Base-by-base conservation (phyloP, 2,113 vertebrate genomes). In the Mus pahari region DNA sequence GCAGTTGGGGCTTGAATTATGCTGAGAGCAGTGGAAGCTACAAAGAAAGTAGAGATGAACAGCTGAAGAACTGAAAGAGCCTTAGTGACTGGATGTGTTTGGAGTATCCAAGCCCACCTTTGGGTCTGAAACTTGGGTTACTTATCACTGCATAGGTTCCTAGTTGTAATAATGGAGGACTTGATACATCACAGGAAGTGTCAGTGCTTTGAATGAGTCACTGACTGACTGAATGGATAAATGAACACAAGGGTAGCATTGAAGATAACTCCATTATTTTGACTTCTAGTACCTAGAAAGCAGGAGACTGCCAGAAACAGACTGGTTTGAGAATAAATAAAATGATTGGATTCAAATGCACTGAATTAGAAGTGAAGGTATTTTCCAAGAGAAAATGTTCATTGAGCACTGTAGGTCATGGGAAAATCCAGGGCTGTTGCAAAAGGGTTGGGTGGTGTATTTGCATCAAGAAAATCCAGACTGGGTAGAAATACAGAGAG, bases 1-100 rank as follows among this genome's bases (percentile, higher is more conserved):
- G 22, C 26, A 2, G 12, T 42, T 26, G 22, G 81, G 22, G 3
- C 36, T 91, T 50, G 9, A 45, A 31, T 11, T 24, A 3, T 16
- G 33, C n/a, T 22, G 36, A 71, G 39, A 50, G 42, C 26, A 31
- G 20, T 11, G 36, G 45, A 45, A 22, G 22, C 36, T 53, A 3
- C 64, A 17, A n/a, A n/a, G 42, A 8, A 45, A 73, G 26, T 7
- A 45, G 14, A 73, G 24, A 24, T 7, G 2, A 28, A 4, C 1
- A 31, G 3, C 39, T 1, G 2, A 14, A 39, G 31, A 24, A 42
- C 28, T 0, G 1, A 48, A 33, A n/a, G 66, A 28, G 11, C 5
- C 3, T 1, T 19, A 2, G 8, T 5, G 11, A 17, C 17, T n/a
- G 12, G 64, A 14, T 2, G 11, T 17, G 9, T 53, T 50, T 73